Base-by-base conservation (phyloP, 2,797 vertebrate species). In the Argyrosomus regius region DNA sequence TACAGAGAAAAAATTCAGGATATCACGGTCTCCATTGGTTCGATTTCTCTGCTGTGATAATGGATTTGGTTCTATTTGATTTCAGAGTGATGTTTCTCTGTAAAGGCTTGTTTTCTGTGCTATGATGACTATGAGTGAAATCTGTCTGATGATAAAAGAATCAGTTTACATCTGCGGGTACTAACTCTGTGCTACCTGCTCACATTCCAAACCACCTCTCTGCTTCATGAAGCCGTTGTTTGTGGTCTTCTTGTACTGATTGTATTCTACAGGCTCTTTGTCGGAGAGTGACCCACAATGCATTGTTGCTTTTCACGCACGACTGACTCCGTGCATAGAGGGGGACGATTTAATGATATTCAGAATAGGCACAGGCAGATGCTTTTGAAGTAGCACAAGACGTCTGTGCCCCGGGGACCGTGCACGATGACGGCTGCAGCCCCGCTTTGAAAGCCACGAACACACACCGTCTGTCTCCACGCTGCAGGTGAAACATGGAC, bases 301-400 rank as follows among this genome's bases (percentile, higher is more conserved):
- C 48, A 16, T 52, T 5, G 26, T 69, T 72, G 46, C 39, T 45
- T 77, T 39, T 61, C 48, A 59, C 24, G 14, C 52, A 6, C 22
- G 24, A 28, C 48, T 64, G 50, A 13, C 48, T 5, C 20, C 20
- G 10, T 54, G 24, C 6, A 0, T 59, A 0, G 53, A 60, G 24
- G 28, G 12, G 49, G 22, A 2, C 35, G 0, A 50, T 41, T 41
- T 61, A 52, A 83, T 72, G 43, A 59, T 57, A 72, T 72, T 58
- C 31, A 39, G 64, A 22, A 58, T 31, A 52, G 58, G 35, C 43
- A 46, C 31, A 61, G 75, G 50, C 63, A 17, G 45, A 71, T 65
- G 63, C 28, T 82, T 82, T 71, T 75, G 43, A 84, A 63, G 56
- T 54, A 35, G 57, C 53, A 56, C 35, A 18, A 70, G 31, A 35